Evolutionary conservation across 2,797 vertebrate genomes (phyloP), one percentile per base, ranked within the genome.

Genomic region (Bradypus variegatus): DNA sequence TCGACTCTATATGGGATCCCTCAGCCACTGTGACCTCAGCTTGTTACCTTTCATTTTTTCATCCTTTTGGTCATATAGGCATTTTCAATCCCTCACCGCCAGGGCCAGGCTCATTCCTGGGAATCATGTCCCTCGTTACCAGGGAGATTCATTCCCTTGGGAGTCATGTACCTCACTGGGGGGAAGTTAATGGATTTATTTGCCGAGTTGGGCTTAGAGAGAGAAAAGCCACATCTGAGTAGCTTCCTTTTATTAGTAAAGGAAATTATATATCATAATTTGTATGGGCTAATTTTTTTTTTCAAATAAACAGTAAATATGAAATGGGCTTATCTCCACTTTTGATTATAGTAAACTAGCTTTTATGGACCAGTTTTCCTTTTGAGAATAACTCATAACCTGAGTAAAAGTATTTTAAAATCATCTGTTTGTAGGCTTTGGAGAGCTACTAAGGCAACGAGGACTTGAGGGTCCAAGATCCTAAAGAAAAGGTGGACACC

Each of bases 241-340:
- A 45, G 41, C 18, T 93, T 84, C 48, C n/a, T 73, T 18, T 88
- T 83, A 84, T 64, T 65, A 58, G 77, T n/a, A 53, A 80, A 77
- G 19, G 45, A 36, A 89, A 65, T 16, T 41, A 15, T 80, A n/a
- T 70, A 65, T 70, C 4, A 69, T 41, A 69, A 45, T 23, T 81
- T 91, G 88, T 78, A 81, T 55, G 10, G 69, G 29, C 27, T 81
- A 27, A n/a, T 62, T 45, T 23, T 8, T 55, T 86, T 82, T 75
- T 89, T 80, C 36, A 92, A 73, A 91, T 80, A 14, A n/a, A 83
- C 7, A 41, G 81, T 93, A 75, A 95, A 33, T 53, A 88, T 69
- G 19, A 72, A 80, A 91, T 31, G 12, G 55, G 62, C 45, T 84
- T 64, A 5, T 81, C 33, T 89, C n/a, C 9, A 73, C 41, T 84